A percentile compares a stretch with the other conserved stretches of the same genome.
phyloP scores from a whole-genome alignment of 2,113 vertebrate species.

The Melospiza melodia region DNA sequence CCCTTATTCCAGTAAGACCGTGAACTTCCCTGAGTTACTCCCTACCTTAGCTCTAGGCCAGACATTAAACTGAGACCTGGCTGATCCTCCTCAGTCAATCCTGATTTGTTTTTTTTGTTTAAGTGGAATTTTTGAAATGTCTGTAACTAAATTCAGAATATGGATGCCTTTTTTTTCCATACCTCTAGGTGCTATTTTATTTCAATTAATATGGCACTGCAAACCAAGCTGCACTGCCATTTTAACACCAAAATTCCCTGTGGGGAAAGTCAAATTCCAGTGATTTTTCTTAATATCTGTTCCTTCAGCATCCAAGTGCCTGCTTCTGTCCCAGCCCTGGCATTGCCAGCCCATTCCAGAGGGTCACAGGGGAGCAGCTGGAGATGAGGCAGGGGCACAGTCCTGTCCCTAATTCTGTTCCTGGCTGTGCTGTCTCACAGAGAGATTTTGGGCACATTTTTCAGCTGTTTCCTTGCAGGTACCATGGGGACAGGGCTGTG shows the following conservation, averaged over 20 bases:
- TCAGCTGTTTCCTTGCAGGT: neutral
- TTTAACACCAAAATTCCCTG: neutral
- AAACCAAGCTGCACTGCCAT: neutral
- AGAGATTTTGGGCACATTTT: neutral
- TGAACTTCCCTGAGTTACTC: neutral
- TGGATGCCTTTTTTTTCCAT: neutral
- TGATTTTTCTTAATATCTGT: neutral
- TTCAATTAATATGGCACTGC: neutral
- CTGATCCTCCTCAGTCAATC: neutral
- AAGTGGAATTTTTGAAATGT: neutral
- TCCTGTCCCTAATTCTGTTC: neutral
- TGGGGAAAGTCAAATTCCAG: neutral
- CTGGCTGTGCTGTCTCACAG: neutral
- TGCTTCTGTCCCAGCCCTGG: neutral
- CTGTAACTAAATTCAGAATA: neutral
- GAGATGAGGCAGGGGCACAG: neutral
- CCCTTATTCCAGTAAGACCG: neutral
- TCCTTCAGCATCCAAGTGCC: neutral
- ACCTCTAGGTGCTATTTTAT: neutral
- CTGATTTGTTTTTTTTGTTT: neutral
- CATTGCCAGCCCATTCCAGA: neutral
- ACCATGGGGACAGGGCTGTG: accelerated
- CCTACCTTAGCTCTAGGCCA: neutral
- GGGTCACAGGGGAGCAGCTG: neutral
- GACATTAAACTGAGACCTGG: neutral